Conservation (phyloP, 2,113 vertebrate species). For the Orycteropus afer region DNA sequence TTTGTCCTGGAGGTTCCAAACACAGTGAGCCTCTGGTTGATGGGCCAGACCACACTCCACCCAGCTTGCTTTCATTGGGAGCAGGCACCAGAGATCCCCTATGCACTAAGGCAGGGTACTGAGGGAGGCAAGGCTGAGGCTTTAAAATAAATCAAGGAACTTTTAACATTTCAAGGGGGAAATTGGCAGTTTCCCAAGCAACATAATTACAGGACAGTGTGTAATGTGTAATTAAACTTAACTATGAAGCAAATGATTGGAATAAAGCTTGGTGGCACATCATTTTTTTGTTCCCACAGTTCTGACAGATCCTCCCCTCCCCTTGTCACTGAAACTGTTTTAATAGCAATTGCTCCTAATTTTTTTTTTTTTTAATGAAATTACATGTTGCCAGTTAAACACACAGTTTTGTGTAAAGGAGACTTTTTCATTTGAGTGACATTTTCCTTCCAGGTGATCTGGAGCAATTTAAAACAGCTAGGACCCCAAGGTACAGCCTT, state of each 20-base stretch:
- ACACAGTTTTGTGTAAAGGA: conserved; percentile 68
- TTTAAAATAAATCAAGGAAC: conserved; percentile 77
- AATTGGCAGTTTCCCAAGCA: conserved; percentile 85
- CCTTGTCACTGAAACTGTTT: conserved; percentile 73
- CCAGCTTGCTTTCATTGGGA: neutral
- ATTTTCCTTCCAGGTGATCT: conserved; percentile 60
- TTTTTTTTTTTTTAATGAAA: conserved; percentile 70
- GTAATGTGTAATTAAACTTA: conserved; percentile 85
- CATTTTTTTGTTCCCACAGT: conserved; percentile 75
- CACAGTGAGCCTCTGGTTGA: neutral
- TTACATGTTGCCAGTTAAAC: conserved; percentile 79
- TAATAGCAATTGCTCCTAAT: conserved; percentile 71
- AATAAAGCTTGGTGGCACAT: conserved; percentile 82
- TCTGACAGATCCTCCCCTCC: conserved; percentile 75
- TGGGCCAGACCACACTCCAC: neutral
- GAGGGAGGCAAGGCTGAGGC: conserved; percentile 46
- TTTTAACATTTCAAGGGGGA: conserved; percentile 78
- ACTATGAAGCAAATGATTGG: conserved; percentile 81
- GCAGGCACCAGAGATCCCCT: neutral
- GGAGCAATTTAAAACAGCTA: conserved; percentile 59
- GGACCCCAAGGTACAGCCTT: conserved; percentile 18
- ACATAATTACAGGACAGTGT: conserved; percentile 84
- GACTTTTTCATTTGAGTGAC: conserved; percentile 66
- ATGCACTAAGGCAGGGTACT: neutral
- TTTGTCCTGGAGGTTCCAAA: neutral